Evolutionary conservation across 2,888 invertebrate genomes (phyloP), one percentile per base, ranked within the genome.

Genomic region (Caenorhabditis japonica): DNA sequence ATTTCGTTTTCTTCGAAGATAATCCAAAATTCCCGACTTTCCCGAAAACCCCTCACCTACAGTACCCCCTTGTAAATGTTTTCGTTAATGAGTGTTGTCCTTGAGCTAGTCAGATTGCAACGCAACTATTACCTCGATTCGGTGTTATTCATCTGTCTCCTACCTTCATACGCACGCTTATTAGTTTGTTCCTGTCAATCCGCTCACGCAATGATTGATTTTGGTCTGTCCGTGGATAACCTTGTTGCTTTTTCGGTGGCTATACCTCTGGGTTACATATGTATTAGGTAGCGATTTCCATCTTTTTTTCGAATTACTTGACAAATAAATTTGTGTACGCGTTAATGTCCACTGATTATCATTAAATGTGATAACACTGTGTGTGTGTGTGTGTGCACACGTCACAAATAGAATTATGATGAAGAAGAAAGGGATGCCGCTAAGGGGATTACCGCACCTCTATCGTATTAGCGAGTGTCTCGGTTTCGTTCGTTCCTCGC

Each of bases 401-500:
- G 55, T 55, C 33, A 39, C 34, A 36, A 43, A 43, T 41, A 43
- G 51, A 25, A 60, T 60, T 60, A 59, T 27, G 39, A 7, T 51
- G 34, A 49, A 49, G 51, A 41, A 41, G 52, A 21, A 27, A 30
- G n/a, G 38, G 61, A 49, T 53, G 53, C 41, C 61, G 27, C 27
- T 61, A 61, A 61, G 61, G 52, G 61, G 61, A 61, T 61, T 61
- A 61, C 36, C 52, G 39, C 61, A 53, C 52, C 61, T 61, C 51
- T 61, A 61, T 61, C 61, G 53, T 36, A 61, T 61, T 61, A 61
- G 7, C 7, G 5, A 10, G 30, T 30, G 30, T n/a, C n/a, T n/a
- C n/a, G n/a, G 25, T 38, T 33, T 3, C 23, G 30, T 30, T 3
- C 21, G 47, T 49, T 13, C 13, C 8, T 46, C 36, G 51, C 34